Conservation (phyloP, 2,113 vertebrate genomes). For the Cranoglanis bouderius region DNA sequence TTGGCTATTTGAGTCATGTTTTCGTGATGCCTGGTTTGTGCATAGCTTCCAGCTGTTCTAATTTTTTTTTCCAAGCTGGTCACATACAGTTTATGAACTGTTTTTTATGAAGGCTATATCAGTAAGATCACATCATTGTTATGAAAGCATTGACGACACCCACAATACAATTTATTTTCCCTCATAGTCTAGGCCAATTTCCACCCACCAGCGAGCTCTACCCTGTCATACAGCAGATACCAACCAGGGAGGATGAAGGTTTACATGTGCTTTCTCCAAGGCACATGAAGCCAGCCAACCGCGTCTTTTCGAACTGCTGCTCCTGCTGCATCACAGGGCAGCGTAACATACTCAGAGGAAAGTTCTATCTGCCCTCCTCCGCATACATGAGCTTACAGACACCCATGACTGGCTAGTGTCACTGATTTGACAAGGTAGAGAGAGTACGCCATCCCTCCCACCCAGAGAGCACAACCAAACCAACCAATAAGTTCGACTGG, state of each 20-base stretch:
- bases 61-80: neutral
- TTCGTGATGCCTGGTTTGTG: neutral
- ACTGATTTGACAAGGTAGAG: neutral
- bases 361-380: neutral
- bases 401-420: neutral
- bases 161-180: neutral
- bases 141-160: neutral
- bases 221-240: neutral
- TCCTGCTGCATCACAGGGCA: neutral
- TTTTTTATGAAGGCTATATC: neutral
- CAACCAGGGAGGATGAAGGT: neutral
- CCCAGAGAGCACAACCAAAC: neutral
- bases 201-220: neutral
- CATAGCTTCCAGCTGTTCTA: neutral
- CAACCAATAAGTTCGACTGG: neutral
- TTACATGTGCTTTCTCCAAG: neutral
- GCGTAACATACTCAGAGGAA: neutral
- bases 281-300: neutral
- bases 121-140: neutral
- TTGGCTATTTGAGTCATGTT: neutral
- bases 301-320: neutral
- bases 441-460: neutral
- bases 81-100: neutral
- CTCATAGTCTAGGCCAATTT: neutral
- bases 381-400: neutral